Evolutionary conservation across 2,888 invertebrate genomes (phyloP), one percentile per base, ranked within the genome.

Genomic region (Mantis religiosa): DNA sequence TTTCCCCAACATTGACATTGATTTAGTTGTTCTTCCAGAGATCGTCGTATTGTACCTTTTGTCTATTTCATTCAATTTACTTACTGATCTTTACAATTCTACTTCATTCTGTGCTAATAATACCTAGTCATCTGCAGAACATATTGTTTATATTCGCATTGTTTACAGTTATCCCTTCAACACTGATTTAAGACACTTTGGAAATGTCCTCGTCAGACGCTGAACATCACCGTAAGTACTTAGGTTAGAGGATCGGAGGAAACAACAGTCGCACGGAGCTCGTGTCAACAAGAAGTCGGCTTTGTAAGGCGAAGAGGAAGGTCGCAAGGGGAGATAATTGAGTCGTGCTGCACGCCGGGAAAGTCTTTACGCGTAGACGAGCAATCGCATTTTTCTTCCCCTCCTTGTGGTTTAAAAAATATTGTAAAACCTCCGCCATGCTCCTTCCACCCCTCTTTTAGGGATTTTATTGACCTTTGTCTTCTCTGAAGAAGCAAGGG

Each of bases 341-440:
- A 87, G 87, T 87, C 87, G 87, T 87, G 82, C 82, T 41, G 82
- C 87, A 87, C 82, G 87, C 87, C 87, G 87, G 87, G 82, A 87
- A 87, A 87, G 87, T 82, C 87, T 87, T 87, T 87, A 87, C 82
- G 86, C 86, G 71, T 86, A 27, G 86, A 71, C 54, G 30, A 82
- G 87, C 87, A 87, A 87, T 87, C 87, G 82, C 87, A 87, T 87
- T 87, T 82, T 87, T 87, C 82, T 87, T 30, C 20, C 81, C 81
- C 86, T 86, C 28, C 54, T 71, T 47, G 86, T 81, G 28, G 86
- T 81, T 54, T 86, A 71, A 86, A 47, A 86, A 86, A 86, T 86
- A 86, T 86, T 86, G 86, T 86, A 86, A 86, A 71, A 86, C 86
- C 86, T 28, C 86, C 28, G 87, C 82, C 82, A 82, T 87, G 87